phyloP scores from a whole-genome alignment of 2,113 vertebrate species.

The Paramisgurnus dabryanus region DNA sequence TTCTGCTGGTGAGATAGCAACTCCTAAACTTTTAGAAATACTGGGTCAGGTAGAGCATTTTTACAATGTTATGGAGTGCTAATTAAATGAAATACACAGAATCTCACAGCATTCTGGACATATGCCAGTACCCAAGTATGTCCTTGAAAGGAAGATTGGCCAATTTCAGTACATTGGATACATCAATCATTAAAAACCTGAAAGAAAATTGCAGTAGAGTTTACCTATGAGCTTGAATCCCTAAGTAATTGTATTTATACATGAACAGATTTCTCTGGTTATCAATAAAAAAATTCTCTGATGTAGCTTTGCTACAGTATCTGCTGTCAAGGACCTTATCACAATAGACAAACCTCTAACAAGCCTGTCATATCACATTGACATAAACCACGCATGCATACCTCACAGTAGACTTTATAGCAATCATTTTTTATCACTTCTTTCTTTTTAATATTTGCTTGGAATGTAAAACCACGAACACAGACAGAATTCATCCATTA shows the following conservation, averaged over 20 bases:
- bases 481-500: not conserved
- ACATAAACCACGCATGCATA: not conserved
- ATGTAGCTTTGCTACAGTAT: too few species aligned
- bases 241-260: not conserved
- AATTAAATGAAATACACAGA: not conserved
- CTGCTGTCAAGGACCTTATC: not conserved
- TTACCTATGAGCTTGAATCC: not conserved
- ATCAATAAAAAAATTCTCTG: not conserved
- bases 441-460: not conserved
- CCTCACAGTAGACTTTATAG: too few species aligned
- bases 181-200: not conserved
- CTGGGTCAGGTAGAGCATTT: not conserved
- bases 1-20: not conserved
- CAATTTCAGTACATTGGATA: not conserved
- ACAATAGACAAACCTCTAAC: not conserved
- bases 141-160: conserved; percentile 10
- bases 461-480: conserved; percentile 21
- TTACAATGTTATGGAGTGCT: not conserved
- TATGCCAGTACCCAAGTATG: not conserved
- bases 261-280: too few species aligned
- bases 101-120: not conserved
- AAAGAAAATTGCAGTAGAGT: not conserved
- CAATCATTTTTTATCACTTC: not conserved
- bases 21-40: not conserved
- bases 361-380: not conserved